A percentile compares a stretch with the other conserved stretches of the same genome.
Conservation (phyloP, 2,797 vertebrate species). For the Otolemur crassicaudatus region DNA sequence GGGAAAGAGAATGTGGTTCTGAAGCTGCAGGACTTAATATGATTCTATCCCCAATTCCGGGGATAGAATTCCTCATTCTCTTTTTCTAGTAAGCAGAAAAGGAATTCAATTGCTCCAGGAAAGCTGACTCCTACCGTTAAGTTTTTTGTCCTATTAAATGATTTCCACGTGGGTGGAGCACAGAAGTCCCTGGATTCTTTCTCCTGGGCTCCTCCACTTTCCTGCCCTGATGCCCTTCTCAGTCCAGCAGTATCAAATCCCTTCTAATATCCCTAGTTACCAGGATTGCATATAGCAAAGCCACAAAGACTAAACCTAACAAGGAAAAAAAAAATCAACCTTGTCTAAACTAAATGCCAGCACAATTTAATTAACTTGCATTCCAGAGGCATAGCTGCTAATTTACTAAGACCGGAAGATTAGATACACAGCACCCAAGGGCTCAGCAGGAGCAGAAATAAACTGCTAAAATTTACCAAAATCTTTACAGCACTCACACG, state of each 20-base stretch:
- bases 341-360: slow-evolving; percentile 66
- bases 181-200: background rate
- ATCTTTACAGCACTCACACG: background rate
- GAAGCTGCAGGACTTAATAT: background rate
- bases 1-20: background rate
- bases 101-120: background rate
- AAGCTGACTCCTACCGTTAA: background rate
- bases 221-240: background rate
- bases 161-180: background rate
- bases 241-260: background rate
- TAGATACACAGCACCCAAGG: background rate
- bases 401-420: background rate
- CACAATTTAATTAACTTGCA: slow-evolving; percentile 75
- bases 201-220: background rate
- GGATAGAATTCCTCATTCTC: background rate
- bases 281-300: slow-evolving; percentile 55
- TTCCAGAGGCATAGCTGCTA: slow-evolving; percentile 65
- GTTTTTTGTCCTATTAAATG: background rate
- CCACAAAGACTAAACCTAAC: slow-evolving; percentile 60
- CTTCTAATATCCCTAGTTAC: slow-evolving; percentile 59
- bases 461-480: background rate
- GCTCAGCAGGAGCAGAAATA: background rate
- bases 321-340: slow-evolving; percentile 22
- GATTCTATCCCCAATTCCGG: background rate
- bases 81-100: slow-evolving; percentile 50